These are phyloP conservation scores for Nemapogon koenigi DNA, from an alignment of 2,888 invertebrate genomes.

Conservation along the genomic window DNA sequence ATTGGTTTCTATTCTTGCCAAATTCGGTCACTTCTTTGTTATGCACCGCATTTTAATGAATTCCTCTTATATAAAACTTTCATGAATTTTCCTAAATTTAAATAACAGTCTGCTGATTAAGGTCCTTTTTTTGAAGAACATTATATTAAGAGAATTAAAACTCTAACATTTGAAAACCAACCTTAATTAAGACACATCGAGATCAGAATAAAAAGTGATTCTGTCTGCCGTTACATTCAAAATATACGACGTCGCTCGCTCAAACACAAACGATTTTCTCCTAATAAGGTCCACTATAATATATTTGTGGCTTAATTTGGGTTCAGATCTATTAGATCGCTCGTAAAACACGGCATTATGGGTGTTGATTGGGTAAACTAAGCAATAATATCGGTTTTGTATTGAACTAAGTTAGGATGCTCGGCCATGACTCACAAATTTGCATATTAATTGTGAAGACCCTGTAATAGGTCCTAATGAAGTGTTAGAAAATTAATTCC, in stretches of 20 bases:
- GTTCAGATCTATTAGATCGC: slow-evolving; percentile 25
- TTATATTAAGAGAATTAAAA: too few species aligned
- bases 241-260: slow-evolving; percentile 34
- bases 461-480: slow-evolving; percentile 46
- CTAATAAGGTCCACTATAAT: slow-evolving; percentile 36
- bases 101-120: too few species aligned
- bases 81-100: too few species aligned
- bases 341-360: slow-evolving; percentile 32
- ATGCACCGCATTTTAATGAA: too few species aligned
- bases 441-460: slow-evolving; percentile 53
- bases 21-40: too few species aligned
- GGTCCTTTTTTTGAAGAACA: too few species aligned
- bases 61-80: too few species aligned
- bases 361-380: slow-evolving; percentile 40
- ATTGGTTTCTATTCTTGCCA: too few species aligned
- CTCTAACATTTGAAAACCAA: too few species aligned
- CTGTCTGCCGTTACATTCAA: slow-evolving; percentile 30
- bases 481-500: slow-evolving; percentile 56
- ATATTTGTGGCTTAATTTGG: slow-evolving; percentile 28
- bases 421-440: slow-evolving; percentile 42
- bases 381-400: slow-evolving; percentile 13
- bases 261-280: slow-evolving; percentile 36
- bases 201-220: slow-evolving; percentile 32
- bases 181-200: slow-evolving; percentile 49
- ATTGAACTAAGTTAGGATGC: slow-evolving; percentile 31